Evolutionary conservation across 1,140 invertebrate genomes (phyloP).

Genomic region (Heliconius himera): DNA sequence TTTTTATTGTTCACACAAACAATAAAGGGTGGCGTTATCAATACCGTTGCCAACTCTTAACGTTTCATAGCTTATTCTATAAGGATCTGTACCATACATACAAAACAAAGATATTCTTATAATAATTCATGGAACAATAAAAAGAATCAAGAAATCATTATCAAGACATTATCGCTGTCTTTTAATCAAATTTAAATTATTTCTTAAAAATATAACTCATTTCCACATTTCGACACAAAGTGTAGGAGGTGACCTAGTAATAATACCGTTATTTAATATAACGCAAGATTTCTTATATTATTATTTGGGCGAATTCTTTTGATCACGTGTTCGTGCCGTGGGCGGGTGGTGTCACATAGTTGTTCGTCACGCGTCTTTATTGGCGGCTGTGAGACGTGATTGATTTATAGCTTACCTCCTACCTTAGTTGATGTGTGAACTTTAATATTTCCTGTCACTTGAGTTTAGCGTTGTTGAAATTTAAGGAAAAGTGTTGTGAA

Average conservation of each 20-base stretch:
- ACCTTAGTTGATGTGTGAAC: background rate
- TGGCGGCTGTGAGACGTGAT: conserved; percentile 14
- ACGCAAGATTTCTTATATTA: background rate
- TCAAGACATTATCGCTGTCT: background rate
- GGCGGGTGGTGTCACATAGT: conserved; percentile 22
- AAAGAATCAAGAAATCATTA: background rate
- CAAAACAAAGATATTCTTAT: too few relatives aligned
- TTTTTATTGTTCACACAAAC: too few relatives aligned
- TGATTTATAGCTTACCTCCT: conserved; percentile 18
- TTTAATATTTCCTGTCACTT: conserved; percentile 21
- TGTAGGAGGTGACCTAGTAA: background rate
- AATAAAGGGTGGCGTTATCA: too few relatives aligned
- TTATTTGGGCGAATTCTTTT: conserved; percentile 14
- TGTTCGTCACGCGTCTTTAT: conserved; percentile 34
- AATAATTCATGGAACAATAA: background rate
- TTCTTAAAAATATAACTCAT: too few relatives aligned
- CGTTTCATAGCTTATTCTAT: too few relatives aligned
- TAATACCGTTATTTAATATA: background rate
- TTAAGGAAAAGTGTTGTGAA: background rate
- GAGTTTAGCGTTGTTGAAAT: background rate
- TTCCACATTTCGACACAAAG: background rate
- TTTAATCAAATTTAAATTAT: background rate
- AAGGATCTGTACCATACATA: too few relatives aligned
- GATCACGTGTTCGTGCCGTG: conserved; percentile 1
- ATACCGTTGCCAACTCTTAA: too few relatives aligned